Conservation (phyloP, 2,888 invertebrate species). For the Drosophila lacicola region DNA sequence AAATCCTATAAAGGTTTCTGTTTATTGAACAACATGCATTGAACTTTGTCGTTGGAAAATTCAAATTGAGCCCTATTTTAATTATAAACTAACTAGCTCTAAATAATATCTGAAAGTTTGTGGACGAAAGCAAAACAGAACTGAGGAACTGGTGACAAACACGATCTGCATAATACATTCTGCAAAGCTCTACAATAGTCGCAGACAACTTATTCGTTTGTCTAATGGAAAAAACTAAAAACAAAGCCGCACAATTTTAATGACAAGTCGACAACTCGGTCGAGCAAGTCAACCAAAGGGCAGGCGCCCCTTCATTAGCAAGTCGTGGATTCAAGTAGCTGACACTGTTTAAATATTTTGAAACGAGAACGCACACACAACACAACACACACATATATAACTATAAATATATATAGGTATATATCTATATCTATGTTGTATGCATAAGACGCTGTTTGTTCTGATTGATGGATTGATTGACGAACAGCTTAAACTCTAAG, state of each 20-base stretch:
- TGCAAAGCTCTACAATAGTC: neutral
- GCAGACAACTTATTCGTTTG: constrained; percentile 5
- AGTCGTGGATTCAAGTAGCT: constrained; percentile 27
- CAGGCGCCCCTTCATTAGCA: constrained; percentile 48
- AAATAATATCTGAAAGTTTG: neutral
- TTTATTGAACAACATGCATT: too few species aligned
- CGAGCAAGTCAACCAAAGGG: constrained; percentile 29
- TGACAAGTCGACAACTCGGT: neutral
- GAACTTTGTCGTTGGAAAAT: too few species aligned
- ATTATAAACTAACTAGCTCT: neutral
- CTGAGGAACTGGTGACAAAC: neutral
- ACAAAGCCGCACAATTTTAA: constrained; percentile 1
- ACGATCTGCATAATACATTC: constrained; percentile 7
- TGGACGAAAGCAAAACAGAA: neutral
- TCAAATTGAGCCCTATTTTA: neutral
- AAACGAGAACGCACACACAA: neutral
- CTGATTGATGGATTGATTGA: neutral
- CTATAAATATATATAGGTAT: neutral
- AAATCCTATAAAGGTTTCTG: too few species aligned
- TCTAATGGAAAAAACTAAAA: constrained; percentile 13
- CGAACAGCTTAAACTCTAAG: neutral
- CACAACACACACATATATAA: neutral
- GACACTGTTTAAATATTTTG: constrained; percentile 25
- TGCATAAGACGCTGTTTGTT: neutral
- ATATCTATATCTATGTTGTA: neutral